Percentiles rank a stretch among this genome's conserved stretches.
phyloP scores from a whole-genome alignment of 2,797 vertebrate genomes.

The Onychomys leucogaster region DNA sequence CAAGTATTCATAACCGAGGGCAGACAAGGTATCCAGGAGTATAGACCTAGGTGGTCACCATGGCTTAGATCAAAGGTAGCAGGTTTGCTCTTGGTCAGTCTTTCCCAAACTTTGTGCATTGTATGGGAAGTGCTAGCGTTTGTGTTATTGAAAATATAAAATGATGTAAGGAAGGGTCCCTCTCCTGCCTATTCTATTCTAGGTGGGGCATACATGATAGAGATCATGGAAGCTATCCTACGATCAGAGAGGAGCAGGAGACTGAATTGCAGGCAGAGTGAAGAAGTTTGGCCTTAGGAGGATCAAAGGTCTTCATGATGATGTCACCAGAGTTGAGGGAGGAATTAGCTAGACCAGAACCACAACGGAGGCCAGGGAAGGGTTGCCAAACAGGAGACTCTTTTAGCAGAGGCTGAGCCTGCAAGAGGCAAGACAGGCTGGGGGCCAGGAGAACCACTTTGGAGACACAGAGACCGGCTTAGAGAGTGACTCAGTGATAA shows the following conservation, averaged over 20 bases:
- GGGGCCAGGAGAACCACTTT: background rate
- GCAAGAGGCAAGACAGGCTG: background rate
- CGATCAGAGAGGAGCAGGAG: background rate
- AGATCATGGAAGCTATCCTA: background rate
- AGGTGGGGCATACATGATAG: background rate
- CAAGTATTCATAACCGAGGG: background rate
- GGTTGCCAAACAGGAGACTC: background rate
- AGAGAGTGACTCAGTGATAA: background rate
- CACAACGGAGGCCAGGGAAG: background rate
- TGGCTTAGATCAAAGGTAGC: background rate
- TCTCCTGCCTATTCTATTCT: background rate
- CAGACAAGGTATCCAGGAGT: background rate
- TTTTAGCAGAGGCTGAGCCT: background rate
- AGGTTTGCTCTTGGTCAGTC: background rate
- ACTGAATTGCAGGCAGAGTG: background rate
- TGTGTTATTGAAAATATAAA: background rate
- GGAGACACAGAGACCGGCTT: background rate
- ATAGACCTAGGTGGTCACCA: background rate
- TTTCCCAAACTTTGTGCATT: background rate
- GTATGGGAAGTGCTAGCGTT: background rate
- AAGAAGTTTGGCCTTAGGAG: background rate
- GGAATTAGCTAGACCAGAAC: background rate
- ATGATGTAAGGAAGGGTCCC: background rate
- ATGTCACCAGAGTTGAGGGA: background rate
- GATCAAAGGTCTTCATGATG: background rate